Base-by-base conservation (phyloP, 2,113 vertebrate species). In the mouse (Mus musculus) region DNA sequence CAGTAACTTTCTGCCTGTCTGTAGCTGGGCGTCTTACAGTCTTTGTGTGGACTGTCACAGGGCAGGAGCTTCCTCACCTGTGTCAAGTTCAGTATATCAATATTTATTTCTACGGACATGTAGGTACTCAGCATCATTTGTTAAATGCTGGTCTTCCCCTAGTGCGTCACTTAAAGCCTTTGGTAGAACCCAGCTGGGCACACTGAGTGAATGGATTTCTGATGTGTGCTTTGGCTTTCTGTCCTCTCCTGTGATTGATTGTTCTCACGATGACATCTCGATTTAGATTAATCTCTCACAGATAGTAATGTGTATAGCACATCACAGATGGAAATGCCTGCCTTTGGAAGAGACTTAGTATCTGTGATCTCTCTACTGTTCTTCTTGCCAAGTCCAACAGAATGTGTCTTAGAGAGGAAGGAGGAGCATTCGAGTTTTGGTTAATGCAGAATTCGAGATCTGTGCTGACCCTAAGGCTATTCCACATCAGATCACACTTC, bases 281-380 rank as follows among this genome's bases (percentile, higher is more conserved):
- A 92, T 30, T 88, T 67, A 95, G 67, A 56, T 86, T n/a, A 87
- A 82, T 12, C 26, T 61, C 28, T 88, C 73, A 86, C 19, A 92
- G 52, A 81, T 7, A 59, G 14, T 46, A 54, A n/a, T 69, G 16
- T 11, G 80, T 90, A 67, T 78, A 89, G 89, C 76, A 16, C 28
- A 30, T 71, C 76, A 5, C 61, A 81, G 92, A 91, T n/a, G 52
- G 46, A 86, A 81, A 81, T 65, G 52, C 49, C n/a, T 77, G 22
- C 49, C 22, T 59, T 85, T 89, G 73, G 85, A 88, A 88, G 86
- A 92, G 42, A 90, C 95, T 88, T 88, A 39, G 33, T 81, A 82
- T 33, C 71, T 52, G 30, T 26, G 24, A 26, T 52, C 12, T 88
- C 8, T 76, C 65, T 90, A 78, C 16, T 63, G 26, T 76, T 91